Evolutionary conservation across 2,797 vertebrate genomes (phyloP).

Genomic region (Amazonetta brasiliensis): DNA sequence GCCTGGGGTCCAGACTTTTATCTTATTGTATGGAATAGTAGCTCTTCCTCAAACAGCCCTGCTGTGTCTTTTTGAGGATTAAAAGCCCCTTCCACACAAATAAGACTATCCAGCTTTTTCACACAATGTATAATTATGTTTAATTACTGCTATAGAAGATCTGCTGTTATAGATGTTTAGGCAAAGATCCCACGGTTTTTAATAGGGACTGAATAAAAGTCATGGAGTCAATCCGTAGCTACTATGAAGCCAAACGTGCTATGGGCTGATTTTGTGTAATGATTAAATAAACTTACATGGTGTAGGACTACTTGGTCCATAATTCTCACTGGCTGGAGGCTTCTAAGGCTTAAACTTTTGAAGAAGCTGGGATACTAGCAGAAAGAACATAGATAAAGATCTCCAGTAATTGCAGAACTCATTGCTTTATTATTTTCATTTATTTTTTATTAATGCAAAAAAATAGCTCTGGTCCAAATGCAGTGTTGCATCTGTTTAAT

Average conservation of each 20-base stretch:
- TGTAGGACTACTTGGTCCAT: not conserved
- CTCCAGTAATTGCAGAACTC: not conserved
- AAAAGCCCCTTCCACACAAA: not conserved
- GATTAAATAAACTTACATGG: not conserved
- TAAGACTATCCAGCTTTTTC: not conserved
- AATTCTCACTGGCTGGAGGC: not conserved
- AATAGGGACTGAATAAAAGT: not conserved
- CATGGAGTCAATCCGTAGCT: not conserved
- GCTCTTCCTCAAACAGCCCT: not conserved
- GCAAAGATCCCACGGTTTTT: not conserved
- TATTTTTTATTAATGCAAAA: not conserved
- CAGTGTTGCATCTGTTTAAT: not conserved
- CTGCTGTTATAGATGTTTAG: not conserved
- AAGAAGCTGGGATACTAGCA: not conserved
- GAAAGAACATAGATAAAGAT: not conserved
- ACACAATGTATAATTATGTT: not conserved
- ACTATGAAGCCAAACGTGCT: not conserved
- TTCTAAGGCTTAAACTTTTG: not conserved
- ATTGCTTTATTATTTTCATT: not conserved
- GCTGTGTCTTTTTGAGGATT: not conserved
- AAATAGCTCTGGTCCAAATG: not conserved
- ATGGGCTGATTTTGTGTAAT: rapidly evolving
- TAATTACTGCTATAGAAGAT: not conserved
- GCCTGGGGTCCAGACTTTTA: not conserved
- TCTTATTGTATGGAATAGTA: not conserved